phyloP scores from a whole-genome alignment of 2,888 invertebrate genomes.

The Acrobeloides nanus region DNA sequence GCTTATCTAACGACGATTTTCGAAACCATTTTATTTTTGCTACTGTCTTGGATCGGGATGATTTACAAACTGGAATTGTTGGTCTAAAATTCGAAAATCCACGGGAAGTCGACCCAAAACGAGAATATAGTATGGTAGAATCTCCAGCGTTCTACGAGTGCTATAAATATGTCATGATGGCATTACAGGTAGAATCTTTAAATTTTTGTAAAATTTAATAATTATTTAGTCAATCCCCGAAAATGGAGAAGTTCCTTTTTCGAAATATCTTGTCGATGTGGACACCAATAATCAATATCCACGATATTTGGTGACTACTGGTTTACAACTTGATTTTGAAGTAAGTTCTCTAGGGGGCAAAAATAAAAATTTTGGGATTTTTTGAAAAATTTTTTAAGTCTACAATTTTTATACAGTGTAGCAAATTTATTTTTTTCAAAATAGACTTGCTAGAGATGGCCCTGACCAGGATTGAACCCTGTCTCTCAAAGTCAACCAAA shows the following conservation, averaged over 20 bases:
- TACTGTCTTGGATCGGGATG: constrained; percentile 60
- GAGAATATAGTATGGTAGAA: constrained; percentile 64
- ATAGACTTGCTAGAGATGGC: too few species aligned
- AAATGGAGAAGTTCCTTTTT: constrained; percentile 52
- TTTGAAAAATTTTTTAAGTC: too few species aligned
- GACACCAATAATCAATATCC: constrained; percentile 32
- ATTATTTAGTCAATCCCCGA: constrained; percentile 18
- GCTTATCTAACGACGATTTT: constrained; percentile 68
- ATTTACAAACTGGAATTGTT: constrained; percentile 58
- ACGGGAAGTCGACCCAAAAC: constrained; percentile 9
- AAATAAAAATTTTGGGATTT: too few species aligned
- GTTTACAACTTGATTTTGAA: too few species aligned
- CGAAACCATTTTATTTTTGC: constrained; percentile 65
- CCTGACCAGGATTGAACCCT: too few species aligned
- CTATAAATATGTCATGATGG: constrained; percentile 61
- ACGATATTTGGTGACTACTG: too few species aligned
- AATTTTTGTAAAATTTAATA: neutral
- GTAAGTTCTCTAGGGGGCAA: too few species aligned
- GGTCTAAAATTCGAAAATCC: constrained; percentile 10
- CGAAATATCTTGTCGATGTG: constrained; percentile 43
- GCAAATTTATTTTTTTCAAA: too few species aligned
- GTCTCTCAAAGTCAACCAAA: too few species aligned
- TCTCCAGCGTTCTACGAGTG: constrained; percentile 68
- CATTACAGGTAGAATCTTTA: constrained; percentile 6
- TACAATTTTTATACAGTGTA: too few species aligned